Evolutionary conservation across 37 sponge, comb jelly and placozoan genomes (phyloP), one percentile per base, ranked within the genome.

Genomic region (Beroe forskalii): DNA sequence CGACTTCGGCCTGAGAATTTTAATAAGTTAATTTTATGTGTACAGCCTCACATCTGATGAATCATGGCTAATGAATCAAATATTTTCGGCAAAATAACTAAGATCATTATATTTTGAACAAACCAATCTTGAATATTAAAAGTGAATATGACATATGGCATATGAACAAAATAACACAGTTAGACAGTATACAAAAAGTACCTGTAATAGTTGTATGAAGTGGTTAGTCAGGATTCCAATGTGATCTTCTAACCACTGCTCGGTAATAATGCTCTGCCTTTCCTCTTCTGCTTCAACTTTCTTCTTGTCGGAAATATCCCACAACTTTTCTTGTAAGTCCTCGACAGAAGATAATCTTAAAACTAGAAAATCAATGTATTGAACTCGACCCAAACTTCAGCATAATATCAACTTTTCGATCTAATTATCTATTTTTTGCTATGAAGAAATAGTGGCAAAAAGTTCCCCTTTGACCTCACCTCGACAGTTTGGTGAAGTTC

Each of bases 401-500:
- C n/a, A n/a, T n/a, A n/a, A n/a, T n/a, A n/a, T n/a, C n/a, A n/a
- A n/a, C n/a, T n/a, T n/a, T n/a, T n/a, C n/a, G n/a, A n/a, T n/a
- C n/a, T n/a, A 55, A 55, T 55, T 55, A 55, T 17, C 60, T 55
- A 55, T 20, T 17, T 55, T 55, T 55, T 55, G 60, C n/a, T n/a
- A n/a, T n/a, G n/a, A n/a, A n/a, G n/a, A n/a, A n/a, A n/a, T n/a
- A n/a, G n/a, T n/a, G n/a, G n/a, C n/a, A n/a, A n/a, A n/a, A n/a
- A n/a, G n/a, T n/a, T n/a, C n/a, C n/a, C n/a, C n/a, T n/a, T n/a
- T 48, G 12, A 17, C 12, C 55, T 48, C 12, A 64, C 97, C 92
- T 95, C 94, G 25, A 95, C 97, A 91, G 92, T 93, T 64, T 95
- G 94, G 76, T 97, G 98, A 24, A 95, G 95, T 40, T 97, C 96